Percentiles rank a stretch among this genome's conserved stretches.
These are phyloP conservation scores for Sebastiscus tertius DNA, from an alignment of 2,797 vertebrate genomes.

Conservation along the genomic window DNA sequence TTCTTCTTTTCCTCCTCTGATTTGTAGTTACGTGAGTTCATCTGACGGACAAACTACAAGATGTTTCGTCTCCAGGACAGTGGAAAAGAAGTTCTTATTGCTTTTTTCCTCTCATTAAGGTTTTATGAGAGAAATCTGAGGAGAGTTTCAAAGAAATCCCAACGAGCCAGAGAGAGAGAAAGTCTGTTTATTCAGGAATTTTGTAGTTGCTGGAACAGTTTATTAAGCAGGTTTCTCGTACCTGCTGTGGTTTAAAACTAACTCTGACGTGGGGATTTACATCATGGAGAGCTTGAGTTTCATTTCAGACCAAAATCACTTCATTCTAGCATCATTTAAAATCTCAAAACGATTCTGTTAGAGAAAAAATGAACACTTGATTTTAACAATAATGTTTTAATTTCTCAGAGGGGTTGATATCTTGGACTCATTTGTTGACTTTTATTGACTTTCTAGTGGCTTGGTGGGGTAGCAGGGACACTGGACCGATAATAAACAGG, in stretches of 20 bases:
- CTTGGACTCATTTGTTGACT: neutral
- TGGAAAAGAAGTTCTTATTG: conserved; percentile 35
- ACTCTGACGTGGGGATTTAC: neutral
- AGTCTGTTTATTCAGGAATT: conserved; percentile 6
- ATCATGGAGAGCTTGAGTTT: neutral
- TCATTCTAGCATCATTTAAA: neutral
- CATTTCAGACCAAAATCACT: neutral
- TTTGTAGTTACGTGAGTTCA: neutral
- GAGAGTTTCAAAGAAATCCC: conserved; percentile 26
- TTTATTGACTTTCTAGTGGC: neutral
- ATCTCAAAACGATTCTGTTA: neutral
- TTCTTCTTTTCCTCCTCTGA: neutral
- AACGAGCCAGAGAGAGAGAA: neutral
- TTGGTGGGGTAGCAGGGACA: neutral
- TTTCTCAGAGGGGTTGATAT: neutral
- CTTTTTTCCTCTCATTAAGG: conserved; percentile 30
- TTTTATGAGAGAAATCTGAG: conserved; percentile 54
- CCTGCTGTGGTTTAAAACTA: neutral
- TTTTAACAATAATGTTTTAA: neutral
- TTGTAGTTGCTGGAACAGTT: conserved; percentile 2
- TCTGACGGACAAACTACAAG: neutral
- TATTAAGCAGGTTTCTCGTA: neutral
- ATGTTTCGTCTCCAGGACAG: neutral
- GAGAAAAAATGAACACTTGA: neutral
- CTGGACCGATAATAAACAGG: neutral